Conservation (phyloP, 2,888 invertebrate genomes). For the Epirrhoe tristata region DNA sequence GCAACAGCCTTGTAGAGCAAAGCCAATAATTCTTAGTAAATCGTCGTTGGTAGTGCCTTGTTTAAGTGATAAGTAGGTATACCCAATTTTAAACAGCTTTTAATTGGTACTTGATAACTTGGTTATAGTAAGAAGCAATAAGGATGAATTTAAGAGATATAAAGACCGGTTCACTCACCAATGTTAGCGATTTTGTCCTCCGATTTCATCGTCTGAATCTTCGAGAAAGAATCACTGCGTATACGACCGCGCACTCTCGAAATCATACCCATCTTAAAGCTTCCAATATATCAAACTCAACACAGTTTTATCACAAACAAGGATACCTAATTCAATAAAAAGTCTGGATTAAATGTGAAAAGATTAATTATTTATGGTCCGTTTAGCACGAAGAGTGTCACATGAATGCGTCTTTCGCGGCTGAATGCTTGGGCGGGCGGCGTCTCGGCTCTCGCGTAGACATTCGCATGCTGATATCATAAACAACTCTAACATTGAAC, state of each 20-base stretch:
- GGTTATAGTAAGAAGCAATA: background rate
- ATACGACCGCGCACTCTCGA: constrained; percentile 88
- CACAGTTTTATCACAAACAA: constrained; percentile 36
- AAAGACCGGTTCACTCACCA: constrained; percentile 72
- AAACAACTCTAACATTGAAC: constrained; percentile 25
- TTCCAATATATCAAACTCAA: constrained; percentile 28
- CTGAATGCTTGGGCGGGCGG: constrained; percentile 64
- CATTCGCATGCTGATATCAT: constrained; percentile 42
- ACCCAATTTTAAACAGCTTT: too few relatives aligned
- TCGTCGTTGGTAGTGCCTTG: too few relatives aligned
- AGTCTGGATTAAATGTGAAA: constrained; percentile 33
- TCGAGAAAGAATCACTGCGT: constrained; percentile 87
- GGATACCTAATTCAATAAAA: constrained; percentile 20
- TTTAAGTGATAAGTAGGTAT: too few relatives aligned
- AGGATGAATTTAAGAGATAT: background rate
- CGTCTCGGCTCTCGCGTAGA: constrained; percentile 53
- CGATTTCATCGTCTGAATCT: constrained; percentile 86
- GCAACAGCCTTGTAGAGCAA: background rate
- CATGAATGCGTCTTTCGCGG: constrained; percentile 73
- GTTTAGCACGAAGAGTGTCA: constrained; percentile 62
- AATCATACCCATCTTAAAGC: constrained; percentile 88
- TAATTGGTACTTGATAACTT: too few relatives aligned
- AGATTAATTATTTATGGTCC: constrained; percentile 49
- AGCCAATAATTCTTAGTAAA: background rate
- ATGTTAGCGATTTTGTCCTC: constrained; percentile 90